Percentiles rank a stretch among this genome's conserved stretches.
Evolutionary conservation across 2,797 vertebrate species (phyloP).

Genomic region (Zalophus californianus): DNA sequence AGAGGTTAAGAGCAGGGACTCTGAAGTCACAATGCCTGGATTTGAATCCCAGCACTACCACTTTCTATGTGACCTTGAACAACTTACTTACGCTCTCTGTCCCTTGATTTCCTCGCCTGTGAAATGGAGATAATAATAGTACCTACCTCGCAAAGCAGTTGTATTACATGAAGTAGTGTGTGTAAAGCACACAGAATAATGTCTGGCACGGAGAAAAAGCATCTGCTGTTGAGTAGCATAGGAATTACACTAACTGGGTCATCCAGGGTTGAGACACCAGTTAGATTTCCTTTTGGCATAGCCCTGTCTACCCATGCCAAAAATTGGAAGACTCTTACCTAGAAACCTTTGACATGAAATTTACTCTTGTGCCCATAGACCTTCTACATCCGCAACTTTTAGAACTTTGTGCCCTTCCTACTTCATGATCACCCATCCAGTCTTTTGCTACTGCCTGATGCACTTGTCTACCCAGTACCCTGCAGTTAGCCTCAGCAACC

Average conservation of each 20-base stretch:
- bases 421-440: not conserved
- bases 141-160: not conserved
- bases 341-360: conserved; percentile 60
- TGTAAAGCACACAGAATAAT: not conserved
- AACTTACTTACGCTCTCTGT: conserved; percentile 23
- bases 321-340: conserved; percentile 29
- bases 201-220: not conserved
- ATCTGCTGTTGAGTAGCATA: not conserved
- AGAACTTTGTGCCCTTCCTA: conserved; percentile 25
- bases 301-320: not conserved
- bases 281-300: conserved; percentile 42
- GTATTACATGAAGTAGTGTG: not conserved
- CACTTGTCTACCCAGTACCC: not conserved
- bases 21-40: not conserved
- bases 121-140: conserved; percentile 25
- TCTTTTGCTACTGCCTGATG: not conserved
- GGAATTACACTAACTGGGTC: conserved; percentile 40
- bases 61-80: conserved; percentile 14
- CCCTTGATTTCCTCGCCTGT: conserved; percentile 10
- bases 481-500: not conserved
- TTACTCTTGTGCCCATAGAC: not conserved
- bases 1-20: not conserved
- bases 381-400: not conserved
- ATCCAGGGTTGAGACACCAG: not conserved
- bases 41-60: conserved; percentile 26